These are phyloP conservation scores for Hemichromis elongatus DNA, from an alignment of 2,113 vertebrate species.

Conservation along the genomic window DNA sequence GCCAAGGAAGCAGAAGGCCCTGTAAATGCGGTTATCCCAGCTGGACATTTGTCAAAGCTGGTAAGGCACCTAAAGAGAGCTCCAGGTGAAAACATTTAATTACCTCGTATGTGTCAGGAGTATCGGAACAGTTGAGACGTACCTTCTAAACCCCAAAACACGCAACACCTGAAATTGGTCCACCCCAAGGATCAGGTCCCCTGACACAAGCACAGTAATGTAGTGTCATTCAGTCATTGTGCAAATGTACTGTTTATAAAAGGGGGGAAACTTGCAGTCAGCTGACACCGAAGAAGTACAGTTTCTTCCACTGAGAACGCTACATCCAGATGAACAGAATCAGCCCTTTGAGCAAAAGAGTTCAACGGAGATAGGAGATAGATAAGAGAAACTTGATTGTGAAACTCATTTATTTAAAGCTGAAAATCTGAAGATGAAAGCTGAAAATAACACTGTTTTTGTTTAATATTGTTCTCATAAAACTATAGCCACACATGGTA, in stretches of 20 bases:
- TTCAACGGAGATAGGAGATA: no score
- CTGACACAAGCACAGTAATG: neutral
- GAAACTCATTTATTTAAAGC: neutral
- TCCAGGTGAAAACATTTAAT: no score
- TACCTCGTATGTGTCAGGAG: no score
- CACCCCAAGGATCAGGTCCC: neutral
- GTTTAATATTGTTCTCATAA: neutral
- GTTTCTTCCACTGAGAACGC: neutral
- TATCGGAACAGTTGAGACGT: no score
- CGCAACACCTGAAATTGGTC: fast-evolving
- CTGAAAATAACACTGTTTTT: neutral
- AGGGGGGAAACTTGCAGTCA: neutral
- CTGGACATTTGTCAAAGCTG: no score
- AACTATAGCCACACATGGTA: neutral
- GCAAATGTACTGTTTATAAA: neutral
- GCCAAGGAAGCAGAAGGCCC: no score
- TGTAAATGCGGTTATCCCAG: no score
- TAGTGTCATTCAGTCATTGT: neutral
- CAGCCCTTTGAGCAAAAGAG: neutral
- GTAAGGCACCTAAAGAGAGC: no score
- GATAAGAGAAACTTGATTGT: neutral
- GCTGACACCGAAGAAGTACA: neutral
- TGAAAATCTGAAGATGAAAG: neutral
- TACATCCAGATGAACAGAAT: neutral
- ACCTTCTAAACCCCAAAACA: neutral